Percentiles rank a stretch among this genome's conserved stretches.
Evolutionary conservation across 2,797 vertebrate genomes (phyloP).

Genomic region (Ataeniobius toweri): DNA sequence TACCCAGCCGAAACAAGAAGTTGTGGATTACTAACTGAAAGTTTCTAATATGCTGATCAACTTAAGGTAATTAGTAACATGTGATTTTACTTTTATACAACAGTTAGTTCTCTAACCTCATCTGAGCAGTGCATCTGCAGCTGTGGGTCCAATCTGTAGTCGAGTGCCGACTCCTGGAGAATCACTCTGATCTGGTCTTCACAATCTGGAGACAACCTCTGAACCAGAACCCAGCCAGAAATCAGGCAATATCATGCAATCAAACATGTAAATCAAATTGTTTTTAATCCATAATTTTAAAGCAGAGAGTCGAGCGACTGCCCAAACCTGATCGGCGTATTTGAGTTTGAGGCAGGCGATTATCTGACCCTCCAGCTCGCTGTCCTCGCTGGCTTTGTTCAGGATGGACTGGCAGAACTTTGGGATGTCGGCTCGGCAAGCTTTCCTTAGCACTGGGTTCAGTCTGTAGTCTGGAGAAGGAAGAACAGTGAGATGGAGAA

Average conservation of each 20-base stretch:
- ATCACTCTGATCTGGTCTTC: slow-evolving; percentile 95
- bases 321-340: slow-evolving; percentile 90
- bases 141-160: slow-evolving; percentile 95
- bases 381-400: slow-evolving; percentile 89
- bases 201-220: slow-evolving; percentile 95
- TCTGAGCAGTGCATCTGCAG: slow-evolving; percentile 94
- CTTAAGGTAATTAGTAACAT: too few species aligned
- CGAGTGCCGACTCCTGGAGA: slow-evolving; percentile 94
- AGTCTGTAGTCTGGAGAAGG: slow-evolving; percentile 87
- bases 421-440: slow-evolving; percentile 96
- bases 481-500: neutral
- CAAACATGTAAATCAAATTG: neutral
- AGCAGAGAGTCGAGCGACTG: neutral
- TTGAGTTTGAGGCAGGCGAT: slow-evolving; percentile 95
- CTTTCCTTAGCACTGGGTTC: slow-evolving; percentile 92
- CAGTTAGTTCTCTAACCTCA: slow-evolving; percentile 77
- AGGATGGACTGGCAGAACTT: slow-evolving; percentile 94
- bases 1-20: too few species aligned
- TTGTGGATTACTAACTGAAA: too few species aligned
- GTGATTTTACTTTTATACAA: neutral
- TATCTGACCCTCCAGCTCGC: slow-evolving; percentile 92
- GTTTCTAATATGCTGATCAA: too few species aligned
- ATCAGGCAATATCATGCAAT: slow-evolving; percentile 6
- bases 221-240: slow-evolving; percentile 19
- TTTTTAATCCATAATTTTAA: neutral